Base-by-base conservation (phyloP, 2,888 invertebrate species). In the Hydrotaea diabolus region DNA sequence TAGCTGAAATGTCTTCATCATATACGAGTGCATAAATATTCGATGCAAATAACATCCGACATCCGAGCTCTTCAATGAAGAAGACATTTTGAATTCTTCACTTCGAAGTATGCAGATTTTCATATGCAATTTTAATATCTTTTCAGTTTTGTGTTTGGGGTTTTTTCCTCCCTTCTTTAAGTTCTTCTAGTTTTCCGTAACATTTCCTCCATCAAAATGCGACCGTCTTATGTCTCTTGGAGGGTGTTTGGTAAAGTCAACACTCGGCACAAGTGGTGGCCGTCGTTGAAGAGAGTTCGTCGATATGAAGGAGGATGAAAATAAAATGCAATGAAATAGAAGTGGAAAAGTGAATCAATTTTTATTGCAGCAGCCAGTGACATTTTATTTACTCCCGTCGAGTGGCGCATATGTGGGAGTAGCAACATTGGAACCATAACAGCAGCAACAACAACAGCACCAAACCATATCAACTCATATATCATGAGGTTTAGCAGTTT, bases 341-440 rank as follows among this genome's bases (percentile, higher is more conserved):
- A 66, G 21, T 13, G 21, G 62, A 80, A 77, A 80, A 75, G 71
- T 72, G 72, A 81, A 81, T 84, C 77, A 84, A 84, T 81, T 84
- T 84, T 84, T 84, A 84, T 84, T 64, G 80, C 80, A 84, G 80
- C 78, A 84, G 80, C 78, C 80, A 80, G 64, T 81, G 84, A 81
- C 84, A 81, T 78, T 84, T 75, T 78, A 81, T 84, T 80, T 78
- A 71, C 71, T 83, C 77, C 80, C 77, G 73, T 57, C 62, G 77
- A 75, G 46, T 69, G 69, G 1, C 46, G 64, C 74, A 59, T 26
- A 59, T 77, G 82, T 62, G 75, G 75, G 71, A 62, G 78, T 74
- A 26, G 66, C 55, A 69, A 19, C 26, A 64, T 23, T 19, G 53
- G 23, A 62, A 55, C n/a, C 69, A 31, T 31, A 31, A 31, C 31